These are phyloP conservation scores for Iguana delicatissima DNA, from an alignment of 2,797 vertebrate species.

Conservation along the genomic window DNA sequence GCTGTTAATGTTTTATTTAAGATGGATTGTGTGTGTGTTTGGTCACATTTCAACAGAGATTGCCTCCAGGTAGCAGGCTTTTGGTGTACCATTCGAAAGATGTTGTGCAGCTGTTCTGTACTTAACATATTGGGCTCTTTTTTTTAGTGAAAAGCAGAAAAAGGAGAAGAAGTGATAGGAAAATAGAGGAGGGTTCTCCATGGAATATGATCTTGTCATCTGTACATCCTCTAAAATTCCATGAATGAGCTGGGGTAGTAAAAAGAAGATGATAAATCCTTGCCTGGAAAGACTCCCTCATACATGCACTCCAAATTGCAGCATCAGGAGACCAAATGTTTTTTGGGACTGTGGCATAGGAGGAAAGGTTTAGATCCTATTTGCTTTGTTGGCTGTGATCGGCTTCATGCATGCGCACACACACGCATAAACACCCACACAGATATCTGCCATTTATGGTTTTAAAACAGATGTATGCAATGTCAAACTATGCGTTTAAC, in stretches of 20 bases:
- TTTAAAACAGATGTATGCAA: background rate
- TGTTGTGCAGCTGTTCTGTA: background rate
- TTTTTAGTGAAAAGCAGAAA: background rate
- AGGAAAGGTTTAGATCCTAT: too few species aligned
- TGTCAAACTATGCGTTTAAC: background rate
- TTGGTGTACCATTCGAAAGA: background rate
- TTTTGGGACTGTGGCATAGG: background rate
- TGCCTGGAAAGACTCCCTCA: background rate
- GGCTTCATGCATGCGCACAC: too few species aligned
- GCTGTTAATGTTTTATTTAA: background rate
- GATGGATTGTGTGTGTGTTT: background rate
- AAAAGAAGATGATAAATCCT: background rate
- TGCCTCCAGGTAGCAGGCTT: background rate
- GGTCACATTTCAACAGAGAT: background rate
- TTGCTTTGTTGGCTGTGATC: background rate
- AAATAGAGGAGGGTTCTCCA: background rate
- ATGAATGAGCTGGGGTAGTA: background rate
- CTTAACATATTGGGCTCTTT: background rate
- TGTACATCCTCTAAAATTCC: background rate
- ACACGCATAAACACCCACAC: background rate
- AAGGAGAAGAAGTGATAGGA: background rate
- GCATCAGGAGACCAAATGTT: background rate
- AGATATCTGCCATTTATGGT: too few species aligned
- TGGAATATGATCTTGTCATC: background rate
- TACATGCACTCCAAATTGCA: background rate